Evolutionary conservation across 2,888 invertebrate species (phyloP).

Genomic region (Nycteola revayana): DNA sequence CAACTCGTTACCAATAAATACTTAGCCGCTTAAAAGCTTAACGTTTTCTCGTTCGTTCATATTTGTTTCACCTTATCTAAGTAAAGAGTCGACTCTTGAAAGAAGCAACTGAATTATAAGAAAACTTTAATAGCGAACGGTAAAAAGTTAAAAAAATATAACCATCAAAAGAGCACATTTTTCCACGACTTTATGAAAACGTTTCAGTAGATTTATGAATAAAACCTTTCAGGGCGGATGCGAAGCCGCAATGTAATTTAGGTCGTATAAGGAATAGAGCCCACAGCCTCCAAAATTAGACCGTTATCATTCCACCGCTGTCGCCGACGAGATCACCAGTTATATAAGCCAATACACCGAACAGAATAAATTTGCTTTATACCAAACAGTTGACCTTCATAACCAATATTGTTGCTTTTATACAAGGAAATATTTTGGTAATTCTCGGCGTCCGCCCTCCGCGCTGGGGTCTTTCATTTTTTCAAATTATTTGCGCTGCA

Average conservation of each 20-base stretch:
- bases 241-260: slow-evolving; percentile 75
- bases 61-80: no score
- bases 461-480: slow-evolving; percentile 46
- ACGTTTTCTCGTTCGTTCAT: no score
- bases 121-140: slow-evolving; percentile 37
- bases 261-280: slow-evolving; percentile 63
- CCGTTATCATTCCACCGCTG: slow-evolving; percentile 78
- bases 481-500: slow-evolving; percentile 55
- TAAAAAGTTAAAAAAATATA: slow-evolving; percentile 47
- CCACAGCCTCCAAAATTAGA: slow-evolving; percentile 71
- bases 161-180: slow-evolving; percentile 62
- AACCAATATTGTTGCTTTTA: slow-evolving; percentile 73
- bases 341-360: slow-evolving; percentile 78
- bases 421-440: slow-evolving; percentile 65
- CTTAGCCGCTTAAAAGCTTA: no score
- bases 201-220: slow-evolving; percentile 79
- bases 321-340: slow-evolving; percentile 75
- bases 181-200: slow-evolving; percentile 74
- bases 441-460: slow-evolving; percentile 49
- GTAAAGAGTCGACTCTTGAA: no score
- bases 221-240: slow-evolving; percentile 78
- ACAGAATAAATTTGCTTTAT: slow-evolving; percentile 81
- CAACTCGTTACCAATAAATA: no score
- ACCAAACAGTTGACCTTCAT: slow-evolving; percentile 75
- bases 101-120: slow-evolving; percentile 22